Evolutionary conservation across 92 coral and sea anemone species (phyloP), one percentile per base, ranked within the genome.

Genomic region (Galaxea fascicularis): DNA sequence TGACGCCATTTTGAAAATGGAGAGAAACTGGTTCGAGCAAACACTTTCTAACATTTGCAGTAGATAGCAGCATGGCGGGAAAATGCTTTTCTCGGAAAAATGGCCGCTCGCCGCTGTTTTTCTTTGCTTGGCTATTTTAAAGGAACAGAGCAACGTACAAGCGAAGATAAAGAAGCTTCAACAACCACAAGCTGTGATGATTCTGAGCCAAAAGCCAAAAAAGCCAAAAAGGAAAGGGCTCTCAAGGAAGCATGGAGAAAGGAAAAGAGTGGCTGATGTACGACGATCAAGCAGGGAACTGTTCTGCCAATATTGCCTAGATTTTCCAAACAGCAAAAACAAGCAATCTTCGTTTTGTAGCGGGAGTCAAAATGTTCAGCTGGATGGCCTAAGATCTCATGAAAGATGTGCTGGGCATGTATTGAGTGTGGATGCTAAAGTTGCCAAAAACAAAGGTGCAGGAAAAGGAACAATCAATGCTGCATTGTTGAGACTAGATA

Each of bases 381-480:
- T 62, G 27, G 67, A 62, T 24, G 30, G 67, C 67, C n/a, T n/a
- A n/a, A n/a, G n/a, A n/a, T n/a, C n/a, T n/a, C n/a, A n/a, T n/a
- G n/a, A n/a, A n/a, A n/a, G n/a, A n/a, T n/a, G 45, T 68, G 74
- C 75, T 70, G 54, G 75, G 8, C 51, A 70, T 70, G 75, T 35
- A 70, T 29, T 70, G 54, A 70, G 75, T 70, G 75, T 70, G 51
- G 75, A 70, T 70, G 75, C 75, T 70, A 70, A 70, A 70, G 75
- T 70, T 39, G 75, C 75, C 39, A 70, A 70, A 70, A 70, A 70
- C 75, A 70, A 67, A 67, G 73, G 73, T 67, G 18, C 73, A 67
- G 27, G 73, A 69, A 75, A 75, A 59, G 65, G 80, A 66, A 54
- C 65, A 75, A 75, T 75, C 65, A 22, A 54, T 75, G 80, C 80